Evolutionary conservation across 2,888 invertebrate species (phyloP), one percentile per base, ranked within the genome.

Genomic region (Xestia xanthographa): DNA sequence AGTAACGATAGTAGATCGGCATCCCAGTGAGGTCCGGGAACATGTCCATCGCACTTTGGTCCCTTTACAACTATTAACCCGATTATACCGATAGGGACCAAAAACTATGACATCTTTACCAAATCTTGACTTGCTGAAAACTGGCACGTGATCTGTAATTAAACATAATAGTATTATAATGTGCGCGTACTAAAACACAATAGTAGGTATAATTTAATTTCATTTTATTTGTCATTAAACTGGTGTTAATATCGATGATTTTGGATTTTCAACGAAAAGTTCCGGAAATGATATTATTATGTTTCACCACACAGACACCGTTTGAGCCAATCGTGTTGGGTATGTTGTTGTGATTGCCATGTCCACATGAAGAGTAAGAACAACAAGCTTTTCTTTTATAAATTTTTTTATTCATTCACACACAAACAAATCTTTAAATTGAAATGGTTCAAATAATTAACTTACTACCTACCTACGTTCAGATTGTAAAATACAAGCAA

Each of bases 11-110:
- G 8, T 9, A 58, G 58, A 58, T 17, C 58, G 58, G 17, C 58
- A 58, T 58, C 29, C 58, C 17, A 0, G 0, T 17, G 58, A 8
- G 29, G 8, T 1, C 29, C 58, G 58, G 3, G 29, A 29, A 29
- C 58, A 58, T 29, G 29, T 58, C 58, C 17, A 58, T 29, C 58
- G 58, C 0, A 86, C 79, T 74, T 88, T 87, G 3, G 75, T 12
- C 3, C 90, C 90, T 20, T 45, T 81, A 58, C 26, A 66, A n/a
- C 66, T 38, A 50, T 56, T 29, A 14, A 75, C 8, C 12, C 80
- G 67, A 62, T 83, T 76, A 48, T 84, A 83, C 12, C 83, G 48
- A 43, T 83, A 71, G 11, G 11, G 29, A 34, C 76, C 41, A 41
- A 41, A 0, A 9, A 41, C 41, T 1, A 41, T 41, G 41, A 41